Percentiles rank a stretch among this genome's conserved stretches.
Evolutionary conservation across 2,797 vertebrate species (phyloP).

Genomic region (Sebastes hopkinsi): DNA sequence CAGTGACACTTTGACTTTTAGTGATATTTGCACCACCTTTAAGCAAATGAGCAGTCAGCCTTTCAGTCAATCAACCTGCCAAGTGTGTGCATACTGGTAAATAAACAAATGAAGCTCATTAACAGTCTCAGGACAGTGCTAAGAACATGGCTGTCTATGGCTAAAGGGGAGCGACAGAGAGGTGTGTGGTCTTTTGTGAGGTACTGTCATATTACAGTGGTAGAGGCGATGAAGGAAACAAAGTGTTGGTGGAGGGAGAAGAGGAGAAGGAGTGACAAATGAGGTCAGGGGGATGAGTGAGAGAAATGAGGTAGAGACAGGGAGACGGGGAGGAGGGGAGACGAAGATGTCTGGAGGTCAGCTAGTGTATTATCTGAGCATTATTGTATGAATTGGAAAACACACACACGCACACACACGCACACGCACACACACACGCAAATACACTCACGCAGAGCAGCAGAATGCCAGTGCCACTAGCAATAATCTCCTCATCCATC

Average conservation of each 20-base stretch:
- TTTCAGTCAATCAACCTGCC: neutral
- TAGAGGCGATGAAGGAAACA: slow-evolving; percentile 2
- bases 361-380: slow-evolving; percentile 24
- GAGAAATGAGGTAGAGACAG: slow-evolving; percentile 3
- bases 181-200: neutral
- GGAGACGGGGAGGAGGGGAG: neutral
- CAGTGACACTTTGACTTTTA: slow-evolving; percentile 23
- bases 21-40: slow-evolving; percentile 28
- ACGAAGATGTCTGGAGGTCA: slow-evolving; percentile 43
- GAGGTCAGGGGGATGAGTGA: slow-evolving; percentile 20
- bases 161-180: neutral
- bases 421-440: slow-evolving; percentile 1
- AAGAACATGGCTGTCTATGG: neutral
- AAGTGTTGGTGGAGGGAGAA: neutral
- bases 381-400: slow-evolving; percentile 45
- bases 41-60: slow-evolving; percentile 21
- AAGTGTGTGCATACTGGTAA: slow-evolving; percentile 10
- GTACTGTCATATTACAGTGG: neutral
- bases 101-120: slow-evolving; percentile 29
- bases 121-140: neutral
- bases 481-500: slow-evolving; percentile 73
- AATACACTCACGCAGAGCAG: neutral
- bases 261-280: slow-evolving; percentile 14
- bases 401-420: neutral
- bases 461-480: slow-evolving; percentile 32